Percentiles rank a stretch among this genome's conserved stretches.
Conservation (phyloP, 2,888 invertebrate species). For the Eupeodes luniger region DNA sequence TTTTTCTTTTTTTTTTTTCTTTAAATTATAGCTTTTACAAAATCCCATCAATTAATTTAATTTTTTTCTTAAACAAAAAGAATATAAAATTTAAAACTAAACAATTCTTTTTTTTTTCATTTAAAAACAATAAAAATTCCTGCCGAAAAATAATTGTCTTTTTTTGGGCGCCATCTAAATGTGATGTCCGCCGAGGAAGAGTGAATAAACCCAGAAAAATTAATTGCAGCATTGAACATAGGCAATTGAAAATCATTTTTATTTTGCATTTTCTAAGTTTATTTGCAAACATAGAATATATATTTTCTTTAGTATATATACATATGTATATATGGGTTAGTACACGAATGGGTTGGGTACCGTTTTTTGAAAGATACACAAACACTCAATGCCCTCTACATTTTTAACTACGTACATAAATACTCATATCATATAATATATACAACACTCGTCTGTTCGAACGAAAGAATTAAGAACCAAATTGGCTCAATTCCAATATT, state of each 20-base stretch:
- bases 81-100: background rate
- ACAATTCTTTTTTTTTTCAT: constrained; percentile 68
- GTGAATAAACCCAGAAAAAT: constrained; percentile 75
- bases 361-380: constrained; percentile 16
- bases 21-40: constrained; percentile 32
- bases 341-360: background rate
- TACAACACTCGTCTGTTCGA: constrained; percentile 37
- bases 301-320: too few species aligned
- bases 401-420: background rate
- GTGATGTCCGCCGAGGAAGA: constrained; percentile 43
- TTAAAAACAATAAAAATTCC: constrained; percentile 69
- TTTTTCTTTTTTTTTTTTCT: background rate
- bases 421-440: constrained; percentile 25
- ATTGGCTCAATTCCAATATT: constrained; percentile 57
- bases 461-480: constrained; percentile 62
- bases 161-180: constrained; percentile 49
- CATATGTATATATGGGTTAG: background rate
- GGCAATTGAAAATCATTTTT: constrained; percentile 73
- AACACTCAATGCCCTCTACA: constrained; percentile 44
- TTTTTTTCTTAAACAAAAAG: constrained; percentile 35
- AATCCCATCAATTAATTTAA: constrained; percentile 47
- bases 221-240: constrained; percentile 76
- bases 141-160: constrained; percentile 30
- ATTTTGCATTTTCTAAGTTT: constrained; percentile 42
- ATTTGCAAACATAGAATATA: background rate